A percentile compares a stretch with the other conserved stretches of the same genome.
Evolutionary conservation across 2,888 invertebrate genomes (phyloP).

Genomic region (Ophion obscuratus): DNA sequence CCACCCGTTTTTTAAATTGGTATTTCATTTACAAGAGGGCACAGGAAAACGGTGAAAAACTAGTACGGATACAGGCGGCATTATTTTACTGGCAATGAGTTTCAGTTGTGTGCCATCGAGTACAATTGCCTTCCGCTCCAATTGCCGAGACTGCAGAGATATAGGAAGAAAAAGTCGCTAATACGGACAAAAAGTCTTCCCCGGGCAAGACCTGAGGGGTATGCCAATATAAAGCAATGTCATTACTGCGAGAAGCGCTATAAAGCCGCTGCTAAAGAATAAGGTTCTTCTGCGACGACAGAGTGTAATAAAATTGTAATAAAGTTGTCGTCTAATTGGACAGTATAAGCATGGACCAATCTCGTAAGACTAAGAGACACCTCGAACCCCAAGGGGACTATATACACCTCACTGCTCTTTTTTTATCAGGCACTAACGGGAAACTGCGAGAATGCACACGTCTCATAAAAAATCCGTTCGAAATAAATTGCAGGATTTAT

Average conservation of each 20-base stretch:
- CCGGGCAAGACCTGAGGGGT: not conserved
- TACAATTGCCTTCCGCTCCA: not conserved
- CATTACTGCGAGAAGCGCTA: slow-evolving; percentile 39
- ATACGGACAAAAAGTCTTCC: slow-evolving; percentile 1
- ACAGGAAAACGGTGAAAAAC: not conserved
- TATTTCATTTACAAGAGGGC: too few species aligned
- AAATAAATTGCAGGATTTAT: not conserved
- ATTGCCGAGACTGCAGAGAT: not conserved
- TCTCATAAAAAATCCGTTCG: slow-evolving; percentile 7
- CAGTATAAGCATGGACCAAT: slow-evolving; percentile 43
- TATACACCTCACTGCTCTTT: slow-evolving; percentile 12
- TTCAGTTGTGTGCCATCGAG: not conserved
- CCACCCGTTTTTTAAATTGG: too few species aligned
- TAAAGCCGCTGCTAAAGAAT: slow-evolving; percentile 16
- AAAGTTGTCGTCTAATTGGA: slow-evolving; percentile 45
- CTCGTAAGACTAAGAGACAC: slow-evolving; percentile 29
- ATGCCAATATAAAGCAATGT: slow-evolving; percentile 31
- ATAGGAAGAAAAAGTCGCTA: not conserved
- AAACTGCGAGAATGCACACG: slow-evolving; percentile 2
- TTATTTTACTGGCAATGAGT: not conserved
- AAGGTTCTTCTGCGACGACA: not conserved
- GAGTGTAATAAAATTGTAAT: slow-evolving; percentile 48
- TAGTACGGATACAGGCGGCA: not conserved
- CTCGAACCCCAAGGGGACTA: slow-evolving; percentile 8
- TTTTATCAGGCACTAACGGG: slow-evolving; percentile 29